Conservation (phyloP, 2,888 invertebrate species). For the Diaphora mendica region DNA sequence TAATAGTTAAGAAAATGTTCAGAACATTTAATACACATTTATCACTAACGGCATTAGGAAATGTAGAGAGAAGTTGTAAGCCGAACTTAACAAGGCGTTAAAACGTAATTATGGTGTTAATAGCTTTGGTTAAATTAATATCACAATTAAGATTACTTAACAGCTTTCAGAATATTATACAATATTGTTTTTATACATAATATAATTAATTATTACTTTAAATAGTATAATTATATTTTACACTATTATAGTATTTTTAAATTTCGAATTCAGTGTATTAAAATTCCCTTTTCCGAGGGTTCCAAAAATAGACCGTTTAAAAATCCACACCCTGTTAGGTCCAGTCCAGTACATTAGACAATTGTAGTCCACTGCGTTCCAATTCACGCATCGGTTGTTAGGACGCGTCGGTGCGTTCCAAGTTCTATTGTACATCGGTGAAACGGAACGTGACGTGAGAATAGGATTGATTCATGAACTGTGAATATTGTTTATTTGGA, state of each 20-base stretch:
- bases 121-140: constrained; percentile 1
- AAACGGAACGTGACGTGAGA: constrained; percentile 43
- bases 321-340: constrained; percentile 35
- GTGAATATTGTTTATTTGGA: constrained; percentile 30
- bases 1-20: constrained; percentile 34
- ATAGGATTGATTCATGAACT: constrained; percentile 43
- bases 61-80: constrained; percentile 25
- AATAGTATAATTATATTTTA: neutral
- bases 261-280: neutral
- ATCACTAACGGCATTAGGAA: constrained; percentile 28
- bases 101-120: neutral
- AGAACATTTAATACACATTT: constrained; percentile 20
- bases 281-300: neutral
- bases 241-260: neutral
- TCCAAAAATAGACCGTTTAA: constrained; percentile 29
- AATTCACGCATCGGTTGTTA: constrained; percentile 44
- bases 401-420: constrained; percentile 43
- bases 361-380: constrained; percentile 40
- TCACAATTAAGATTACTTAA: constrained; percentile 1
- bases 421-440: constrained; percentile 43
- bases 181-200: neutral
- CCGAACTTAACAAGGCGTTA: constrained; percentile 17
- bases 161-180: neutral
- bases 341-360: constrained; percentile 50
- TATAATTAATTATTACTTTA: too few species aligned